Evolutionary conservation across 2,888 invertebrate species (phyloP).

Genomic region (Lepidonotus clava): DNA sequence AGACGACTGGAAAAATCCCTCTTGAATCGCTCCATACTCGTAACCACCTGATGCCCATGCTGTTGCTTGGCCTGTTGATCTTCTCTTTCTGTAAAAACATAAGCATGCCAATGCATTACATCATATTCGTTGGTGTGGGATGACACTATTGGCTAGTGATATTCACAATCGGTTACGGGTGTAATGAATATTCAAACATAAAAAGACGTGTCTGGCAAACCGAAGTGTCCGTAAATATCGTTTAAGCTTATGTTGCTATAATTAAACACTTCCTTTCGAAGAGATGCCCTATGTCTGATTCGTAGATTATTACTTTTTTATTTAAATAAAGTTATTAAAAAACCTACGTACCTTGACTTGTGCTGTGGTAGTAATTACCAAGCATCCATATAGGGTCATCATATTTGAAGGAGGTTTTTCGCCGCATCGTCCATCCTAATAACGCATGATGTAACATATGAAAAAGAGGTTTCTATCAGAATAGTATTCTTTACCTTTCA

Average conservation of each 20-base stretch:
- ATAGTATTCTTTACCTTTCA: not conserved
- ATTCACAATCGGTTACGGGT: too few relatives aligned
- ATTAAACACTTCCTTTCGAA: not conserved
- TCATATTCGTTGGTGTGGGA: not conserved
- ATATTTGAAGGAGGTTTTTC: slow-evolving; percentile 87
- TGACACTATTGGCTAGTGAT: not conserved
- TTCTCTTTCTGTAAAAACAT: slow-evolving; percentile 43
- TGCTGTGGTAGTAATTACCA: slow-evolving; percentile 87
- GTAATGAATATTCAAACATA: too few relatives aligned
- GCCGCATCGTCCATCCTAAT: slow-evolving; percentile 87
- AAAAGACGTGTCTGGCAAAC: too few relatives aligned
- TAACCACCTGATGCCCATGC: slow-evolving; percentile 24
- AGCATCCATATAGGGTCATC: slow-evolving; percentile 93
- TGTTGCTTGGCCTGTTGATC: not conserved
- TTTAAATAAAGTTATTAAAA: too few relatives aligned
- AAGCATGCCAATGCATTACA: not conserved
- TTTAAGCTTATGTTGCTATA: not conserved
- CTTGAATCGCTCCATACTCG: slow-evolving; percentile 86
- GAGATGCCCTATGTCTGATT: too few relatives aligned
- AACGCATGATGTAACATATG: too few relatives aligned
- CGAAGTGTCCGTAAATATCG: too few relatives aligned
- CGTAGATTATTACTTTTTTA: too few relatives aligned
- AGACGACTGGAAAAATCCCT: slow-evolving; percentile 90
- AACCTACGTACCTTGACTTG: slow-evolving; percentile 68
- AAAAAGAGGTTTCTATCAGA: too few relatives aligned